phyloP scores from a whole-genome alignment of 1,140 invertebrate genomes.

The Phymastichus coffea region DNA sequence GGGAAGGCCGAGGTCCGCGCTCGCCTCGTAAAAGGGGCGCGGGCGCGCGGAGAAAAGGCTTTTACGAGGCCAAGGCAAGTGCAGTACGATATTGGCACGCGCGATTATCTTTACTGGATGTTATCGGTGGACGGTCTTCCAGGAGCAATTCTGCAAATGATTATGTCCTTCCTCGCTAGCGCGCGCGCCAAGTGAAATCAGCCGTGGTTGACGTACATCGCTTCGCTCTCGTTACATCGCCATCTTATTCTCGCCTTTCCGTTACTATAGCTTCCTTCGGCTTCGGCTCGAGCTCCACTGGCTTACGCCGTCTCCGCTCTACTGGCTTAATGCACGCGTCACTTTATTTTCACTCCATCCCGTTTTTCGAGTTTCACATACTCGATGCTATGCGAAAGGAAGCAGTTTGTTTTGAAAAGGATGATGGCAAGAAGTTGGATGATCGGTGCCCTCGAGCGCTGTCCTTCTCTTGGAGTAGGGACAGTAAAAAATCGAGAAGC shows the following conservation, averaged over 20 bases:
- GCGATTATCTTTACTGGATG: conserved; percentile 15
- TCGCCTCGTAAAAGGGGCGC: too few species aligned
- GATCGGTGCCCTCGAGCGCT: background rate
- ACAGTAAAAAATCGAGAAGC: too few species aligned
- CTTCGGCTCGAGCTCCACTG: too few species aligned
- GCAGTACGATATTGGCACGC: background rate
- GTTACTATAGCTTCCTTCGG: too few species aligned
- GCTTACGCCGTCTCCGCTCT: too few species aligned
- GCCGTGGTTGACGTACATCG: too few species aligned
- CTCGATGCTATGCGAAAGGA: background rate
- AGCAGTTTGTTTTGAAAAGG: background rate
- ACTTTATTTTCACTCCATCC: too few species aligned
- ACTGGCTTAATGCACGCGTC: too few species aligned
- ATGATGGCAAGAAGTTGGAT: background rate
- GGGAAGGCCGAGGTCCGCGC: too few species aligned
- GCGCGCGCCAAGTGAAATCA: too few species aligned
- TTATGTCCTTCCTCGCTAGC: background rate
- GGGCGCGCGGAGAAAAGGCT: background rate
- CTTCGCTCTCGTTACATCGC: too few species aligned
- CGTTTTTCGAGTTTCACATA: background rate
- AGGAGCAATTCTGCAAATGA: background rate
- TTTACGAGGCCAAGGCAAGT: conserved; percentile 14
- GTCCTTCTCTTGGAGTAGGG: background rate
- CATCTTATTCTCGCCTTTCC: too few species aligned
- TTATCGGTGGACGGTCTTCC: background rate